These are phyloP conservation scores for Platichthys stellatus DNA, from an alignment of 2,113 vertebrate species.

Conservation along the genomic window DNA sequence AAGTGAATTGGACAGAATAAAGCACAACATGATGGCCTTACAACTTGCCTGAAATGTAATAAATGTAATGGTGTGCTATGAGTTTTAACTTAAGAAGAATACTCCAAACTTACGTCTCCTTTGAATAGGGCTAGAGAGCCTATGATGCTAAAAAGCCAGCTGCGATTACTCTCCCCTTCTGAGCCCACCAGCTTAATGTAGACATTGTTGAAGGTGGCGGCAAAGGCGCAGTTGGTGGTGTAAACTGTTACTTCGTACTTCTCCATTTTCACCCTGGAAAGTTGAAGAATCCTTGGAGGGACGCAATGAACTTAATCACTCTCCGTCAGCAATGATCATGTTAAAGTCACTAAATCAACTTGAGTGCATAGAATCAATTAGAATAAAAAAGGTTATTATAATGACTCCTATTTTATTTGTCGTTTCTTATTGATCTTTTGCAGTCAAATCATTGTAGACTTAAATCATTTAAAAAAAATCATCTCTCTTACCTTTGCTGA, in stretches of 20 bases:
- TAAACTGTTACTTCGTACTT: constrained; percentile 46
- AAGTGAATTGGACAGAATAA: background rate
- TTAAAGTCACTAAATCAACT: background rate
- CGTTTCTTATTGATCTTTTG: background rate
- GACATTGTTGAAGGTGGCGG: constrained; percentile 51
- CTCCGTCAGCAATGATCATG: background rate
- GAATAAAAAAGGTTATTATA: background rate
- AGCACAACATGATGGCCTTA: background rate
- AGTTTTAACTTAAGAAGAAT: background rate
- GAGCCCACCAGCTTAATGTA: constrained; percentile 70
- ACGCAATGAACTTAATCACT: background rate
- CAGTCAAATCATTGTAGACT: background rate
- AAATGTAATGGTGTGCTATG: background rate
- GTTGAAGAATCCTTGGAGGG: background rate
- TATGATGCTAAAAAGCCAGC: background rate
- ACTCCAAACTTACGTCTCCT: constrained; percentile 52
- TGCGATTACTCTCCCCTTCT: constrained; percentile 37
- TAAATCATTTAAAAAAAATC: background rate
- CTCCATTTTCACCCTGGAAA: constrained; percentile 32
- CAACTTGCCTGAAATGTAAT: background rate
- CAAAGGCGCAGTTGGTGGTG: fast-evolving
- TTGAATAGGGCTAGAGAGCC: fast-evolving
- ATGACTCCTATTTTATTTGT: background rate
- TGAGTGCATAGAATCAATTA: background rate
- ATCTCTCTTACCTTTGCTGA: constrained; percentile 18